phyloP scores from a whole-genome alignment of 2,797 vertebrate species.

The Rallus crepitans region DNA sequence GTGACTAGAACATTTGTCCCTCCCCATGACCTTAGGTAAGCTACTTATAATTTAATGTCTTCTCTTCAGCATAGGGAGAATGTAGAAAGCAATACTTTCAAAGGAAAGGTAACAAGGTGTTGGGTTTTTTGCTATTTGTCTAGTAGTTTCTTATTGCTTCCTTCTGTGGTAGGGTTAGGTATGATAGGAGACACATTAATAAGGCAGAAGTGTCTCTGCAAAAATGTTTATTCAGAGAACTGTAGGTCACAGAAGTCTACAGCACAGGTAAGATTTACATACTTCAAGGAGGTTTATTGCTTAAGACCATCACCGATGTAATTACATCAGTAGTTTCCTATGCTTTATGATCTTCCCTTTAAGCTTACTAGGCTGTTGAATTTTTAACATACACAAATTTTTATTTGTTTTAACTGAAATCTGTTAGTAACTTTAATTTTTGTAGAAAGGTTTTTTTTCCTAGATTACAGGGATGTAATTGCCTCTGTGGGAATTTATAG shows the following conservation, averaged over 20 bases:
- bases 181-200: not conserved
- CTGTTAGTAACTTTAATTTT: not conserved
- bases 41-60: not conserved
- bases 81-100: not conserved
- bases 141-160: not conserved
- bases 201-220: not conserved
- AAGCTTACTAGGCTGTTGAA: not conserved
- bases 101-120: not conserved
- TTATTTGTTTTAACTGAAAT: not conserved
- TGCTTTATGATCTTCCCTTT: not conserved
- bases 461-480: not conserved
- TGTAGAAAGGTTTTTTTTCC: not conserved
- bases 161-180: not conserved
- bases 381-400: not conserved
- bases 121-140: not conserved
- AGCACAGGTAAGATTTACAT: not conserved
- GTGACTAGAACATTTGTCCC: not conserved
- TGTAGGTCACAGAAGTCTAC: not conserved
- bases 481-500: not conserved
- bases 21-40: not conserved
- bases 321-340: not conserved
- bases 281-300: not conserved
- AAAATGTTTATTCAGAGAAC: not conserved
- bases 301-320: not conserved
- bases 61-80: rapidly evolving